These are phyloP conservation scores for Eurosta solidaginis DNA, from an alignment of 1,140 invertebrate genomes.

Conservation along the genomic window DNA sequence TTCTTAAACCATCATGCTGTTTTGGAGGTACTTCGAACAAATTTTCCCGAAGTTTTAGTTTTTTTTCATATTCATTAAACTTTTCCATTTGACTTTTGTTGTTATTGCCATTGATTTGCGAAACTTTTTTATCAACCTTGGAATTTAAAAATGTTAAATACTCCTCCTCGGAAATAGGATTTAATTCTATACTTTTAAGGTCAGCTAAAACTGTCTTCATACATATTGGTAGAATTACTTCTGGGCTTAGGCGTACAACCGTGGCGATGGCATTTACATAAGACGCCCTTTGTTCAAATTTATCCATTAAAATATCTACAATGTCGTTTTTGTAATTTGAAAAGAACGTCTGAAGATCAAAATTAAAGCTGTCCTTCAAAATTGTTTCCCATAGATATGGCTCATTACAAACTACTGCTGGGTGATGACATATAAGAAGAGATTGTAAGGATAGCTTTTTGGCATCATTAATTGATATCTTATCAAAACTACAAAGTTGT, in stretches of 20 bases:
- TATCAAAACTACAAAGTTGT: conserved; percentile 48
- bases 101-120: conserved; percentile 92
- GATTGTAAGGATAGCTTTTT: conserved; percentile 66
- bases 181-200: conserved; percentile 71
- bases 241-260: conserved; percentile 68
- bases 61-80: conserved; percentile 89
- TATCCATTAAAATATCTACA: conserved; percentile 41
- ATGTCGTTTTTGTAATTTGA: conserved; percentile 41
- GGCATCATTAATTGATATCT: conserved; percentile 62
- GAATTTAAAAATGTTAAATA: conserved; percentile 88
- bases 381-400: conserved; percentile 51
- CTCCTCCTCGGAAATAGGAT: conserved; percentile 81
- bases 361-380: conserved; percentile 41
- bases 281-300: conserved; percentile 46
- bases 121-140: conserved; percentile 89
- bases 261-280: conserved; percentile 71
- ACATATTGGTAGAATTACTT: conserved; percentile 66
- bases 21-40: conserved; percentile 78
- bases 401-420: conserved; percentile 63
- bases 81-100: conserved; percentile 97
- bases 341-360: conserved; percentile 46
- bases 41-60: conserved; percentile 82
- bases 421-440: conserved; percentile 72
- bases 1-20: conserved; percentile 89
- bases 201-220: conserved; percentile 64